Evolutionary conservation across 92 coral and sea anemone genomes (phyloP).

Genomic region (Parazoanthus atlanticus): DNA sequence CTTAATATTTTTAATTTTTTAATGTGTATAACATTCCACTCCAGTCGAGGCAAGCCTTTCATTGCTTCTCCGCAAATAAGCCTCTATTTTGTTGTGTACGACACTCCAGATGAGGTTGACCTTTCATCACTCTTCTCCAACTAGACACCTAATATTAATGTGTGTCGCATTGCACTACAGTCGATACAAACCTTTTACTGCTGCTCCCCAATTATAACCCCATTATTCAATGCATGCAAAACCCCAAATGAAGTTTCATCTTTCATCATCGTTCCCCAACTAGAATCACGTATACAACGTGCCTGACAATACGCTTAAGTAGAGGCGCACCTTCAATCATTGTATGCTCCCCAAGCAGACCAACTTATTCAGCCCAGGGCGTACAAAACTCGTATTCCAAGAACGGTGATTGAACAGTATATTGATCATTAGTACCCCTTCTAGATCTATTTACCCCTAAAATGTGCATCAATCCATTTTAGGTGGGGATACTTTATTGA

Average conservation of each 20-base stretch:
- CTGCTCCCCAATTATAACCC: too few species aligned
- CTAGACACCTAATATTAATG: too few species aligned
- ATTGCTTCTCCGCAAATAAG: too few species aligned
- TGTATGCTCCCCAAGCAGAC: not conserved
- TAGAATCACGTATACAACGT: not conserved
- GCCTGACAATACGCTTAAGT: not conserved
- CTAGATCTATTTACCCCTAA: not conserved
- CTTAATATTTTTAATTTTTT: too few species aligned
- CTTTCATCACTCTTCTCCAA: not conserved
- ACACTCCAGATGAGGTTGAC: not conserved
- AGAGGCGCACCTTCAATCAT: not conserved
- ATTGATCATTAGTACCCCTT: not conserved
- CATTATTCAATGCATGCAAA: too few species aligned
- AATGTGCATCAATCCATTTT: not conserved
- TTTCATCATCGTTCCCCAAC: not conserved
- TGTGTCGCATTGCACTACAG: too few species aligned
- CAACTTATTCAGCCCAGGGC: not conserved
- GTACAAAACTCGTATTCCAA: not conserved
- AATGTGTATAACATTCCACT: not conserved
- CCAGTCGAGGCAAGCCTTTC: not conserved
- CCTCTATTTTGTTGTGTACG: not conserved
- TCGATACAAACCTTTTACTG: too few species aligned
- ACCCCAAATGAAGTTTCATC: too few species aligned
- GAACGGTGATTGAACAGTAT: not conserved
- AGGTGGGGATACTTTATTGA: not conserved